These are phyloP conservation scores for Macaca mulatta DNA, from an alignment of 2,113 vertebrate species.

Conservation along the genomic window DNA sequence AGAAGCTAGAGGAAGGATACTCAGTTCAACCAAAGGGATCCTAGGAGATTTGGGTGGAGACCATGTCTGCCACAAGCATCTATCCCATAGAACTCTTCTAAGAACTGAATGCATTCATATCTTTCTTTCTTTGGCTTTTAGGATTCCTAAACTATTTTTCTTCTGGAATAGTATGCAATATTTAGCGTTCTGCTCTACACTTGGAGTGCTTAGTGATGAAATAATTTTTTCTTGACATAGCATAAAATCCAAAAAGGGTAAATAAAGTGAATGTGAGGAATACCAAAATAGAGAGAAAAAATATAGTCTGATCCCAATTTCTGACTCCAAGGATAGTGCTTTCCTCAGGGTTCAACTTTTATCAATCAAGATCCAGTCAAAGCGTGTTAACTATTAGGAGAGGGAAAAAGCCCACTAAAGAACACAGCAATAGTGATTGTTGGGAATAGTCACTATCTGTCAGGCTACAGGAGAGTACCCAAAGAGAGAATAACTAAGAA, in stretches of 20 bases:
- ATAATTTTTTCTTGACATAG: neutral
- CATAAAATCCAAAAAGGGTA: neutral
- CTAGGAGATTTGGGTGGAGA: neutral
- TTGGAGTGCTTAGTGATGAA: neutral
- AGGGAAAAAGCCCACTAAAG: neutral
- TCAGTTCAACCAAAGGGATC: neutral
- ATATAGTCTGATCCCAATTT: neutral
- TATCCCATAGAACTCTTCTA: neutral
- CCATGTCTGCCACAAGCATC: neutral
- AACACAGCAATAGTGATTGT: neutral
- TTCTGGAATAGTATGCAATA: neutral
- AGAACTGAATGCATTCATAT: neutral
- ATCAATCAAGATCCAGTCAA: neutral
- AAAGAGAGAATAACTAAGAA: neutral
- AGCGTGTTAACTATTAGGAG: neutral
- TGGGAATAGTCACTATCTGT: neutral
- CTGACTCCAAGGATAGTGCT: neutral
- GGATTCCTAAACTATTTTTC: conserved; percentile 2
- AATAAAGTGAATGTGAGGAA: conserved; percentile 5
- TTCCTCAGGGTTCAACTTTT: neutral
- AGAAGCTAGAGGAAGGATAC: neutral
- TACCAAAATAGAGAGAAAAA: neutral
- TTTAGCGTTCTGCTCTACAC: neutral
- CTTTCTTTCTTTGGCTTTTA: conserved; percentile 6
- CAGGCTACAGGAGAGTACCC: neutral